Base-by-base conservation (phyloP, 1,140 invertebrate genomes). In the Atta cephalotes region DNA sequence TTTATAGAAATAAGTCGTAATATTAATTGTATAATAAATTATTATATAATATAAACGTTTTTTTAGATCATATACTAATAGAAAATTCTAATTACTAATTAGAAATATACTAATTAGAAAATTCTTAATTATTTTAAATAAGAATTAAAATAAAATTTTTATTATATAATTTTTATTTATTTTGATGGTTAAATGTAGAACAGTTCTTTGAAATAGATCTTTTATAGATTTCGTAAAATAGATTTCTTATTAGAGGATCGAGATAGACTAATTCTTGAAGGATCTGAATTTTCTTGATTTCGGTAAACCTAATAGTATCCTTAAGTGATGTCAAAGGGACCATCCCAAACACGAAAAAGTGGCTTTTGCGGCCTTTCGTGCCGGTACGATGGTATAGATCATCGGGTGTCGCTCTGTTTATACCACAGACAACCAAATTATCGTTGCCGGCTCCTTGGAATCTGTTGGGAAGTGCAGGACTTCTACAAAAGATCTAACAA, bases 341-440 rank as follows among this genome's bases (percentile, higher is more conserved):
- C 91, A 93, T 92, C 90, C 91, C 90, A 89, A 82, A 88, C 51
- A 84, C 71, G 86, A 66, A 65, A 87, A 90, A 79, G 71, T 86
- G 77, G 74, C 71, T 82, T 89, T 87, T 68, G 92, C 94, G 94
- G 94, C 88, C 58, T 94, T 95, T 95, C 91, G 95, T 95, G 93
- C 90, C 77, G 68, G 31, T 39, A 45, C 39, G 14, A 66, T 87
- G 53, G 88, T 93, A 94, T 95, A 94, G 91, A 95, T 95, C 94
- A 95, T 92, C 89, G 91, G 92, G 93, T 95, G 94, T 95, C 94
- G 93, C 92, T 94, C 89, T 95, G 94, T 95, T 95, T 95, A 91
- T 89, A 95, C 94, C 94, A 77, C 94, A 95, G 95, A 95, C 93
- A 94, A 95, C 94, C 93, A 95, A 95, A 95, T 94, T 49, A 95